Base-by-base conservation (phyloP, 2,888 invertebrate genomes). In the Sesia bembeciformis region DNA sequence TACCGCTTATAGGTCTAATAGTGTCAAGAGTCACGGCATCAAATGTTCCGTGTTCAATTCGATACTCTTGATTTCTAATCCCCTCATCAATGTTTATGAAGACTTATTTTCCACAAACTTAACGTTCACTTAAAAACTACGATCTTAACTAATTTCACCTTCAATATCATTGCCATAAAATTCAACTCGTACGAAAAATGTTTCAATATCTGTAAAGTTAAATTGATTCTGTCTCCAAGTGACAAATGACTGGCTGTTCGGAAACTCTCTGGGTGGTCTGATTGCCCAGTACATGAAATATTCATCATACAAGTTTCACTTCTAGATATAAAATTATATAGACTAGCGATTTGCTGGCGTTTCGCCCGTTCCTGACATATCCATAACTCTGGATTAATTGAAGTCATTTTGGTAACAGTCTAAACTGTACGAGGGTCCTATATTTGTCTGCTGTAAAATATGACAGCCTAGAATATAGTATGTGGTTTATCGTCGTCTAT, bases 301-400 rank as follows among this genome's bases (percentile, higher is more conserved):
- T 84, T 78, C 71, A 80, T 84, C 77, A 82, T 70, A 72, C 64
- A 71, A 72, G 75, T 82, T 84, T 87, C 81, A 80, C 82, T 81
- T 68, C 23, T 46, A 46, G 46, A 7, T 46, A 46, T 46, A 46
- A 46, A 46, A 46, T 46, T 46, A 46, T 46, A 46, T n/a, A 46
- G n/a, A 23, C 23, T 23, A 23, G 23, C 23, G 23, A 23, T 23
- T 2, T 23, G 23, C 23, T 2, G 2, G 23, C 23, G 23, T 23
- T 23, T 23, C 23, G 23, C 23, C 23, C 23, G 23, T 23, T 23
- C 23, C 23, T 23, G 23, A 23, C 23, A 23, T 2, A 23, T 23
- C 23, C 23, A 23, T 23, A 23, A 23, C 23, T 23, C 2, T 23
- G 23, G 23, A 23, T 23, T 23, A 23, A 23, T 23, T 23, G 23